Percentiles rank a stretch among this genome's conserved stretches.
These are phyloP conservation scores for Eupithecia centaureata DNA, from an alignment of 2,888 invertebrate species.

Conservation along the genomic window DNA sequence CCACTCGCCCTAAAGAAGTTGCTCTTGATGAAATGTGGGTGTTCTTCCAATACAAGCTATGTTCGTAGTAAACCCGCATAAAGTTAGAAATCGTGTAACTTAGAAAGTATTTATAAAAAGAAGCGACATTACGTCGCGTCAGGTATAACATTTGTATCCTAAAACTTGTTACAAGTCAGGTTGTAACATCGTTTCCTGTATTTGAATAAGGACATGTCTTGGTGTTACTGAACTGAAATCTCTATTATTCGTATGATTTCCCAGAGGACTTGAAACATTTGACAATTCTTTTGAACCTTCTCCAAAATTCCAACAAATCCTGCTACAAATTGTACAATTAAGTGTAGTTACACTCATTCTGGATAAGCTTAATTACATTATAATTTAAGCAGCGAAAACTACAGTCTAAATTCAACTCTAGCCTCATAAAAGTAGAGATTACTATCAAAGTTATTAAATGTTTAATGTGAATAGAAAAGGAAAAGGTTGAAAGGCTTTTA, in stretches of 20 bases:
- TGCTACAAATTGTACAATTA: conserved; percentile 28
- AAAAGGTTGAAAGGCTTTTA: conserved; percentile 48
- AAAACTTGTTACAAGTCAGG: conserved; percentile 4
- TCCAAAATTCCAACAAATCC: conserved; percentile 16
- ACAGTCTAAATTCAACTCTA: conserved; percentile 15
- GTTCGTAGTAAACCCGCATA: no score
- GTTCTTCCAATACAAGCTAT: no score
- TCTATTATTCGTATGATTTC: conserved; percentile 12
- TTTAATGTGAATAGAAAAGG: conserved; percentile 31
- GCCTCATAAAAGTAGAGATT: not conserved
- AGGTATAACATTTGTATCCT: not conserved
- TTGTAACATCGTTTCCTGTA: conserved; percentile 16
- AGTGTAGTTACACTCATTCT: conserved; percentile 28
- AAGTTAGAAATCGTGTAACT: no score
- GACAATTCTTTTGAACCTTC: conserved; percentile 2
- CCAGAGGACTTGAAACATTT: not conserved
- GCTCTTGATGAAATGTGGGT: no score
- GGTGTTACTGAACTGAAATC: not conserved
- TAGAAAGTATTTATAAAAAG: not conserved
- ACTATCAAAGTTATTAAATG: conserved; percentile 4
- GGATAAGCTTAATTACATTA: conserved; percentile 39
- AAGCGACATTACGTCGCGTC: not conserved
- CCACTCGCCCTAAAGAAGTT: no score
- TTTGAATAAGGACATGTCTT: conserved; percentile 10
- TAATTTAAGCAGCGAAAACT: conserved; percentile 7